Evolutionary conservation across 2,113 vertebrate genomes (phyloP).

Genomic region (Gila orcuttii): DNA sequence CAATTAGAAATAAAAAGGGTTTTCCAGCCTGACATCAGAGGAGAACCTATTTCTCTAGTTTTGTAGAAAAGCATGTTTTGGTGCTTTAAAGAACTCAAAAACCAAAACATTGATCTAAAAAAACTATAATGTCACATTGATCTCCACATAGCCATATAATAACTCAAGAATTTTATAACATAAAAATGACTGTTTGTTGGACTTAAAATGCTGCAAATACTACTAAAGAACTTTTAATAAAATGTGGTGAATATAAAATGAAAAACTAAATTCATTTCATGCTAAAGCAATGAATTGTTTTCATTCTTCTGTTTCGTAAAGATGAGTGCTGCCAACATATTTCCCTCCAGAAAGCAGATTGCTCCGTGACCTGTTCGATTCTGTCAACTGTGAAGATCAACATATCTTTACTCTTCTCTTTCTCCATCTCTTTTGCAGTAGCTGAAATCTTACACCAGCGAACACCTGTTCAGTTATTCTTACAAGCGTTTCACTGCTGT

Average conservation of each 20-base stretch:
- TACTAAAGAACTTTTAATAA: background rate
- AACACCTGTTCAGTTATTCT: constrained; percentile 83
- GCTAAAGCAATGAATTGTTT: constrained; percentile 25
- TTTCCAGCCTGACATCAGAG: background rate
- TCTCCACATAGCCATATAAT: background rate
- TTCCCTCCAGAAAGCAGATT: constrained; percentile 65
- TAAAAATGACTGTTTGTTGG: background rate
- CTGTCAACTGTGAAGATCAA: constrained; percentile 77
- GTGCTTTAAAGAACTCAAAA: background rate
- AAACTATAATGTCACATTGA: background rate
- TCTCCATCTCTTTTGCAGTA: constrained; percentile 58
- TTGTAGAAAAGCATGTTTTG: background rate
- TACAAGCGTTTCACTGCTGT: constrained; percentile 70
- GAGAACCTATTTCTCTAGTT: background rate
- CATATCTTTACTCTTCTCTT: constrained; percentile 72
- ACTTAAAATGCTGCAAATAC: background rate
- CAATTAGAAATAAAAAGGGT: background rate
- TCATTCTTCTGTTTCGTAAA: constrained; percentile 31
- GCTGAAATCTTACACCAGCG: constrained; percentile 75
- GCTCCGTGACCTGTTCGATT: constrained; percentile 69
- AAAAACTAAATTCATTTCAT: constrained; percentile 5
- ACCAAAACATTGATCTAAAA: background rate
- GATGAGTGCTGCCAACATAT: constrained; percentile 70
- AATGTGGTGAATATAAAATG: background rate
- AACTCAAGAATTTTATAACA: background rate